phyloP scores from a whole-genome alignment of 1,140 invertebrate species.

The Bombus sylvicola region DNA sequence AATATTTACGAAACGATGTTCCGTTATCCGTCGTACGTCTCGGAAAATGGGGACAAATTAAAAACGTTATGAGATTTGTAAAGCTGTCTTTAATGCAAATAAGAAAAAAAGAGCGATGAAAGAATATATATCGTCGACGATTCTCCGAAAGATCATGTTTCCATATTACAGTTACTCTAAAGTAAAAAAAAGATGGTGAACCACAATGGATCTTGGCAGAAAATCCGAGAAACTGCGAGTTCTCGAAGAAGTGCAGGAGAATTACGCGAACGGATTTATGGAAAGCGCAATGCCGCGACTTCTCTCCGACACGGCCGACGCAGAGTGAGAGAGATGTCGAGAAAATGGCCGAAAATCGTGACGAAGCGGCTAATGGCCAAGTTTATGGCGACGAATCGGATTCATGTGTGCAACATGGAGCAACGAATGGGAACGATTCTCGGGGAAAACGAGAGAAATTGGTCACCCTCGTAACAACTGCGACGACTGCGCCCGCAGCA shows the following conservation, averaged over 20 bases:
- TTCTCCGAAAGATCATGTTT: background rate
- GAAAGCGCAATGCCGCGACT: slow-evolving; percentile 23
- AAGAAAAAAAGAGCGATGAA: background rate
- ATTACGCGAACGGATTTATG: slow-evolving; percentile 30
- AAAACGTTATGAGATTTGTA: background rate
- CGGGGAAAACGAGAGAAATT: slow-evolving; percentile 38
- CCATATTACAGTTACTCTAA: background rate
- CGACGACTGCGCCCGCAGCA: slow-evolving; percentile 21
- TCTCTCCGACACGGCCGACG: background rate
- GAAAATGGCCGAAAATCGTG: slow-evolving; percentile 32
- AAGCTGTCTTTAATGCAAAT: background rate
- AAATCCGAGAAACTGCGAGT: background rate
- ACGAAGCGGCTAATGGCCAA: slow-evolving; percentile 4
- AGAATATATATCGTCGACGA: background rate
- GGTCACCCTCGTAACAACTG: slow-evolving; percentile 33
- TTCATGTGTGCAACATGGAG: slow-evolving; percentile 21
- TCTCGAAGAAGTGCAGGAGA: slow-evolving; percentile 14
- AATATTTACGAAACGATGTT: background rate
- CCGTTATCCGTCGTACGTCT: background rate
- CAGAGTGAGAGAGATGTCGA: no score
- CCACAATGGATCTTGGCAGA: background rate
- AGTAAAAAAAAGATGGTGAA: background rate
- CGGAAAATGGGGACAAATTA: background rate
- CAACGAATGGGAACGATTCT: slow-evolving; percentile 51
- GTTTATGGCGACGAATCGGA: slow-evolving; percentile 48